These are phyloP conservation scores for Batillaria attramentaria DNA, from an alignment of 1,140 invertebrate genomes.

Conservation along the genomic window DNA sequence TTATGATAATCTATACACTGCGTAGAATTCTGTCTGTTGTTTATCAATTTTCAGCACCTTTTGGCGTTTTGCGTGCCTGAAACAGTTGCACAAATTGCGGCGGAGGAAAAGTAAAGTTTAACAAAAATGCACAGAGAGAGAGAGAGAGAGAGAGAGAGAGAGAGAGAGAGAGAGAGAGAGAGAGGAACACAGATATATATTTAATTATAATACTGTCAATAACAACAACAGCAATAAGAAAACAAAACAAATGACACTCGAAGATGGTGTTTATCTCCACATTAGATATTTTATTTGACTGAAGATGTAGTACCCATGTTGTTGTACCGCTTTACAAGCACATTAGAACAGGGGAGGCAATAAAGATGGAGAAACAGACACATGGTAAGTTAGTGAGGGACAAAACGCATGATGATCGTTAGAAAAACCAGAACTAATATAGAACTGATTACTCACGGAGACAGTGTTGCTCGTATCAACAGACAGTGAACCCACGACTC, in stretches of 20 bases:
- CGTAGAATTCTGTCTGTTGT: conserved; percentile 23
- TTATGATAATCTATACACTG: neutral
- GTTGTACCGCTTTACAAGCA: conserved; percentile 18
- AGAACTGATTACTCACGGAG: neutral
- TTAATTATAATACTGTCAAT: neutral
- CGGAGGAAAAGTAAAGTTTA: neutral
- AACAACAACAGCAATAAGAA: neutral
- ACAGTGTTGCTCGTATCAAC: neutral
- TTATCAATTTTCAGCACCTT: neutral
- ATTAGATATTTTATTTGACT: conserved; percentile 28
- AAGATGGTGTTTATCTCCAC: neutral
- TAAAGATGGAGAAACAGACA: neutral
- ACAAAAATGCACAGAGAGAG: conserved; percentile 1
- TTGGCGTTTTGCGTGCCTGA: neutral
- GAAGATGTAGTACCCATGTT: conserved; percentile 6
- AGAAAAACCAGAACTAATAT: conserved; percentile 16
- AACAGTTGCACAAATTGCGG: neutral
- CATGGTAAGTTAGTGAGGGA: neutral
- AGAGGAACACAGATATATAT: neutral
- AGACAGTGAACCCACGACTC: neutral
- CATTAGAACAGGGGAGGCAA: conserved; percentile 19
- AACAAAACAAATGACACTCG: neutral
- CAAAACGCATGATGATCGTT: neutral
- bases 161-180: neutral
- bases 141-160: neutral